phyloP scores from a whole-genome alignment of 2,797 vertebrate species.

The Myotis vivesi region DNA sequence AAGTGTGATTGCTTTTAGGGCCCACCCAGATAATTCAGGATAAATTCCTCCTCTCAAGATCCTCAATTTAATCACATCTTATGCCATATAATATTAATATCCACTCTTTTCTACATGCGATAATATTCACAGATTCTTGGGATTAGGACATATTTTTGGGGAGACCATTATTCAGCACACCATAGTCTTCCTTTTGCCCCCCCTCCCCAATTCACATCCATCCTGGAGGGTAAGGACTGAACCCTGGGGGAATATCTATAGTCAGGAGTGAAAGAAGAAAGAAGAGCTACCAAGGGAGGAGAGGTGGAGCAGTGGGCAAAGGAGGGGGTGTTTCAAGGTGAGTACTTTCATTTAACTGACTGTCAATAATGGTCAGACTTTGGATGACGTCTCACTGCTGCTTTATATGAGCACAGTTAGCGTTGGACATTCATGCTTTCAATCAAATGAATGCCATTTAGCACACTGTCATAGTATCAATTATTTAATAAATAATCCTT shows the following conservation, averaged over 20 bases:
- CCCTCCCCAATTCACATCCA: background rate
- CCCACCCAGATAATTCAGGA: background rate
- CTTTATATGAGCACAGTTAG: background rate
- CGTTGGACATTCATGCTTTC: background rate
- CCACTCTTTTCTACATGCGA: background rate
- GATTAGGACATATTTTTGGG: background rate
- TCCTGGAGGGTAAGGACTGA: background rate
- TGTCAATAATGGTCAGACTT: background rate
- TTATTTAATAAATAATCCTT: background rate
- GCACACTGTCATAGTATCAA: background rate
- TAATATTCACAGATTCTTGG: background rate
- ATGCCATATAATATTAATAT: background rate
- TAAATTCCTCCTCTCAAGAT: background rate
- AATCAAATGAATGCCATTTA: background rate
- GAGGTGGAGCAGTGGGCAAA: background rate
- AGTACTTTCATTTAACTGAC: background rate
- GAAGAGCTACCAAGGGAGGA: background rate
- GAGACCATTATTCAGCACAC: background rate
- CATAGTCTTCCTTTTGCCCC: background rate
- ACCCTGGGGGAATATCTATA: background rate
- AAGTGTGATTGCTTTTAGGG: background rate
- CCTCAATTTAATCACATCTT: background rate
- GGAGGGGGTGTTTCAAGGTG: background rate
- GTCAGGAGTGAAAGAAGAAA: background rate
- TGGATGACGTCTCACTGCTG: background rate